Evolutionary conservation across 1,140 invertebrate species (phyloP).

Genomic region (Cephus cinctus): DNA sequence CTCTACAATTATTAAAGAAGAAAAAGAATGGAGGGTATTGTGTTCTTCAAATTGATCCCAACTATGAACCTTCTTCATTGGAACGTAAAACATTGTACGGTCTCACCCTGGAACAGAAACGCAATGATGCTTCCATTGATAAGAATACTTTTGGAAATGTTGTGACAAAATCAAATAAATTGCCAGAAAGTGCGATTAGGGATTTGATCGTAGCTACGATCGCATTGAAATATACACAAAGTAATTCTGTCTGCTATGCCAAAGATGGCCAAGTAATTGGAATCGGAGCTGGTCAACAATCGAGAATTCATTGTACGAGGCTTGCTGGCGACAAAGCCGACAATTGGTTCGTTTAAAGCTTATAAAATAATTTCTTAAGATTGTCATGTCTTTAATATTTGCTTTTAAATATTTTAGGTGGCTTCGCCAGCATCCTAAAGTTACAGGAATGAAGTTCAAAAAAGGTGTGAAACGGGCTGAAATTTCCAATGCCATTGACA

Average conservation of each 20-base stretch:
- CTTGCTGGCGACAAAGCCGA: conserved; percentile 97
- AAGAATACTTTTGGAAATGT: conserved; percentile 79
- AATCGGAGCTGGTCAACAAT: conserved; percentile 97
- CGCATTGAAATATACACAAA: conserved; percentile 97
- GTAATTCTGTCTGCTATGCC: conserved; percentile 94
- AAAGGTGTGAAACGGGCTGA: conserved; percentile 88
- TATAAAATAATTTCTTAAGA: not conserved
- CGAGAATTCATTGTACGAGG: conserved; percentile 95
- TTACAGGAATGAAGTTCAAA: conserved; percentile 85
- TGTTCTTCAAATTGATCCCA: conserved; percentile 88
- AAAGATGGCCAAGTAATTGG: conserved; percentile 92
- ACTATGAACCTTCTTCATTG: conserved; percentile 75
- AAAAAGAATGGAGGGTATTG: conserved; percentile 96
- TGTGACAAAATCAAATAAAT: conserved; percentile 70
- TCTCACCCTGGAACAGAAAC: conserved; percentile 85
- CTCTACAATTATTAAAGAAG: conserved; percentile 86
- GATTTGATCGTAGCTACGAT: conserved; percentile 96
- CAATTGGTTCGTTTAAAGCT: conserved; percentile 71
- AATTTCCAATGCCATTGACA: conserved; percentile 94
- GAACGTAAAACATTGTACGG: conserved; percentile 92
- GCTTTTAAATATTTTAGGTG: conserved; percentile 60
- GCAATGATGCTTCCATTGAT: conserved; percentile 88
- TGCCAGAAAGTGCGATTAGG: conserved; percentile 75
- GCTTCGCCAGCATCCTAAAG: conserved; percentile 90
- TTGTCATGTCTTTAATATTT: conserved; percentile 12